These are phyloP conservation scores for Pedionomus torquatus DNA, from an alignment of 2,113 vertebrate species.

Conservation along the genomic window DNA sequence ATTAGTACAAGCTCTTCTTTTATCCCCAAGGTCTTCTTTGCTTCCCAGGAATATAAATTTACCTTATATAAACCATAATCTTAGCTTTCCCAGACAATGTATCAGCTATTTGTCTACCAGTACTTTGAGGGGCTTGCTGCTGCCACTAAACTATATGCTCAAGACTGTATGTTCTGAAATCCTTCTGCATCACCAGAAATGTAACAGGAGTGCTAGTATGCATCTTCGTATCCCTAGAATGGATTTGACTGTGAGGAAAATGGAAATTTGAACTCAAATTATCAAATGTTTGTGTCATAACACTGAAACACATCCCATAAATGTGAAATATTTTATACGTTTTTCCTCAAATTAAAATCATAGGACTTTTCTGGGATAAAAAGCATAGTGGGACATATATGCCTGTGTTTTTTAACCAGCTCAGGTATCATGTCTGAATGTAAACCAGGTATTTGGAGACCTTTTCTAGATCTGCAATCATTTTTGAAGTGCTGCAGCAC, in stretches of 20 bases:
- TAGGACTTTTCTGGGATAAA: not conserved
- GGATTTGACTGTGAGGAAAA: not conserved
- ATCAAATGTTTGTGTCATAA: not conserved
- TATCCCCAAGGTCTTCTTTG: not conserved
- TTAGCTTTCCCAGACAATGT: not conserved
- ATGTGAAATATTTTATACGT: not conserved
- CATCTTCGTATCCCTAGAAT: not conserved
- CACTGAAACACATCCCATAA: not conserved
- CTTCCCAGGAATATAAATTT: not conserved
- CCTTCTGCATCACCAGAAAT: not conserved
- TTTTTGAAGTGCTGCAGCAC: not conserved
- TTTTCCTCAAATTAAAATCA: not conserved
- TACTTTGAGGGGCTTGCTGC: not conserved
- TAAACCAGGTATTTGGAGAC: not conserved
- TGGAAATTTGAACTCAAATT: not conserved
- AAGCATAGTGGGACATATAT: not conserved
- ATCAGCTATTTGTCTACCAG: not conserved
- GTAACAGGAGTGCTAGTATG: not conserved
- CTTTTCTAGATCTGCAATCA: not conserved
- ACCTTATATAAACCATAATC: not conserved
- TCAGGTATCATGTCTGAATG: not conserved
- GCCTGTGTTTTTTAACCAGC: not conserved
- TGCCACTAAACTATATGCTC: not conserved
- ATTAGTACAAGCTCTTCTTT: not conserved
- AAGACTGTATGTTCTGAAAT: not conserved